Base-by-base conservation (phyloP, 2,113 vertebrate genomes). In the Turdus rufiventris region DNA sequence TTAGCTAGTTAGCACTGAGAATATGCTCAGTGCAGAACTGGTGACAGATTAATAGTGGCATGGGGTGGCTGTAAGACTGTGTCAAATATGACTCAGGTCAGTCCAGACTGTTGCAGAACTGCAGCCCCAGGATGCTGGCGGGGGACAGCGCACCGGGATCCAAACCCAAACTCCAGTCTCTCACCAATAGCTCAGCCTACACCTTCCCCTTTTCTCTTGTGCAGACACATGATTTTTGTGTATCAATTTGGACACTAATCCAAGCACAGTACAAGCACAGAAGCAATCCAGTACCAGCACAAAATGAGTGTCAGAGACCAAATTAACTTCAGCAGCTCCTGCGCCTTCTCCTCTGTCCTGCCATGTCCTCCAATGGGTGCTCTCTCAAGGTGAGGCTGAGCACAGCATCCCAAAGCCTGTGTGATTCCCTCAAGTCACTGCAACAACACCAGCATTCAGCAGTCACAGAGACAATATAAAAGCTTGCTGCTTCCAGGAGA, bases 1-100 rank as follows among this genome's bases (percentile, higher is more conserved):
- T 28, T 60, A 77, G 40, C 3, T 11, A 16, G 10, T 10, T 26
- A 33, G 14, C 18, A 48, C 70, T 56, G 34, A 34, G 73, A 74
- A 24, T 2, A 66, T 54, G 10, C 18, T 54, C 34, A 38, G 43
- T 8, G 50, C 73, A 87, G 68, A 86, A n/a, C 0, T 8, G 29
- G 33, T 11, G 8, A 6, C 0, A 6, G 38, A 40, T 36, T 21
- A 65, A 11, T 0, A 56, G 7, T 1, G 4, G 51, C 77, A 73
- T 0, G 0, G 34, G 10, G 23, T 84, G 23, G 9, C 42, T 60
- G 18, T 2, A 43, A n/a, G 28, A 19, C 16, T 19, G 2, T 19
- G 2, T 23, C 26, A 42, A 17, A 88, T 31, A 26, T 8, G 43
- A 24, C n/a, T 51, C 2, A 1, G 6, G n/a, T 34, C 36, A 51